Evolutionary conservation across 2,888 invertebrate genomes (phyloP).

Genomic region (Eurois occulta): DNA sequence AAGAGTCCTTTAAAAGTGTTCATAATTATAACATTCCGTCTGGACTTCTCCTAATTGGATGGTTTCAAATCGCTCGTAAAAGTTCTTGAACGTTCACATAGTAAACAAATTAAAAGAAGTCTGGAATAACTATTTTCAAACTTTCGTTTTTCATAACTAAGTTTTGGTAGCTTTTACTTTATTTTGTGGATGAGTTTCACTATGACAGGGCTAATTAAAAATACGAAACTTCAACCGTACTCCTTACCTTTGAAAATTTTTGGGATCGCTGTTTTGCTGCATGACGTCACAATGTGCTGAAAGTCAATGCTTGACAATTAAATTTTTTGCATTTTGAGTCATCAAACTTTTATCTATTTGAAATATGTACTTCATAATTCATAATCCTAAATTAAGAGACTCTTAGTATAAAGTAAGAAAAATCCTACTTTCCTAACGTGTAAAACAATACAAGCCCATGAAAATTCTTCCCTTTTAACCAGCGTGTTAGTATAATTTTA

Average conservation of each 20-base stretch:
- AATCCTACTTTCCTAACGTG: not conserved
- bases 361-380: too few relatives aligned
- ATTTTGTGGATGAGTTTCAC: not conserved
- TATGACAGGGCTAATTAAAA: not conserved
- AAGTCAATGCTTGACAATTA: not conserved
- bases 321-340: not conserved
- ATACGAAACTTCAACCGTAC: not conserved
- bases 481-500: slow-evolving; percentile 29
- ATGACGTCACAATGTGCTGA: not conserved
- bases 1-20: slow-evolving; percentile 69
- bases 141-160: not conserved
- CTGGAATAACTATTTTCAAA: slow-evolving; percentile 16
- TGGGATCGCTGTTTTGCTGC: not conserved
- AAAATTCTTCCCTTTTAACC: not conserved
- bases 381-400: not conserved
- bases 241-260: not conserved
- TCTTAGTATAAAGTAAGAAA: not conserved
- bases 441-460: not conserved
- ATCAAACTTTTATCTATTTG: not conserved
- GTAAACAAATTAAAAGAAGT: slow-evolving; percentile 62
- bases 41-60: slow-evolving; percentile 72
- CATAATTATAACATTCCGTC: slow-evolving; percentile 72
- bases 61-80: slow-evolving; percentile 69
- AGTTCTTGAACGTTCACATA: slow-evolving; percentile 62
- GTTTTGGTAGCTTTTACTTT: not conserved